Evolutionary conservation across 2,888 invertebrate genomes (phyloP), one percentile per base, ranked within the genome.

Genomic region (Rhaphigaster nebulosa): DNA sequence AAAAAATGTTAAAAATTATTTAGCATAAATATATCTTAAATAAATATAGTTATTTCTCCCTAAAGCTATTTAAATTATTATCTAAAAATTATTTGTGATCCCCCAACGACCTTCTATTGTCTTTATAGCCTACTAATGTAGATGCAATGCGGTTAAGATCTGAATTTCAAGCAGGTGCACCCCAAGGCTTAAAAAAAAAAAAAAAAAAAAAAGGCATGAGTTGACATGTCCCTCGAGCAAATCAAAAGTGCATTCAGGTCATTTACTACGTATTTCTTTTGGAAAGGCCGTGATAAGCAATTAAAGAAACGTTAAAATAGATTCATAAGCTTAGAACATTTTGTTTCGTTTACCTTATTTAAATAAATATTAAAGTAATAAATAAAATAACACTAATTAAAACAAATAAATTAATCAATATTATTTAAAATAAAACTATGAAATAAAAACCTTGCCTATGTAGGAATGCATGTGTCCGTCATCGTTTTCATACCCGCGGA

Each of bases 141-240:
- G 18, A 70, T 70, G 70, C 70, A 70, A 70, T 70, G 70, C 70
- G 29, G n/a, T 60, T 60, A 60, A n/a, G n/a, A 60, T 60, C 60
- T n/a, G 60, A 60, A 60, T 60, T 60, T 29, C 60, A 60, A 60
- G 60, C 60, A 60, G 60, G n/a, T 29, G 13, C 12, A 60, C 60
- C 6, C 26, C 60, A 60, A 60, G 60, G 60, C 10, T 60, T 60
- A n/a, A 29, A 60, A 60, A 60, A n/a, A 29, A n/a, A 26, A n/a
- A 29, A 60, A 60, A 60, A n/a, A 29, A 18, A 70, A 70, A 34
- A 34, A 70, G 13, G 12, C 13, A 34, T 18, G 70, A 34, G 18
- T n/a, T 18, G 15, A 34, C 18, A 34, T 15, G 29, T 15, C 18
- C 34, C 18, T 70, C 5, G 15, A 5, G 1, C 70, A 18, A 70